A percentile compares a stretch with the other conserved stretches of the same genome.
phyloP scores from a whole-genome alignment of 2,797 vertebrate species.

The Myripristis murdjan region DNA sequence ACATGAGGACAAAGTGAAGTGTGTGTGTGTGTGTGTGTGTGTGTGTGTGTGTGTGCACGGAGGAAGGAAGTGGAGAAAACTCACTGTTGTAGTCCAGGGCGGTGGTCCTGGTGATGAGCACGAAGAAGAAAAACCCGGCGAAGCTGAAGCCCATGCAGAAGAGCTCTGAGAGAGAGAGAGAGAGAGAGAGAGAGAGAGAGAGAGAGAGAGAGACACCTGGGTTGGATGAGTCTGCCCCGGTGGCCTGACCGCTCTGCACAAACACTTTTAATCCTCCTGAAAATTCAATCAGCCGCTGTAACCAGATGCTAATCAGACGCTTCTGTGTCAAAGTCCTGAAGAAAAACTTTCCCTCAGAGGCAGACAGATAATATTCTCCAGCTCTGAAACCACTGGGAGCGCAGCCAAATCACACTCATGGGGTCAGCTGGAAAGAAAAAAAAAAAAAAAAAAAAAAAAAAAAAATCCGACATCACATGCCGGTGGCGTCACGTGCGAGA shows the following conservation, averaged over 20 bases:
- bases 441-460: no score
- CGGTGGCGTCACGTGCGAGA: conserved; percentile 26
- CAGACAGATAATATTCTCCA: background rate
- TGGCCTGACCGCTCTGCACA: background rate
- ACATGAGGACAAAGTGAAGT: no score
- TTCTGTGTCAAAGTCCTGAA: background rate
- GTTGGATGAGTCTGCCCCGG: no score
- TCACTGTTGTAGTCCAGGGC: conserved; percentile 89
- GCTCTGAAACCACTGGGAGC: background rate
- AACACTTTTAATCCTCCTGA: background rate
- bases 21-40: no score
- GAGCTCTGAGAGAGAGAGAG: conserved; percentile 82
- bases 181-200: background rate
- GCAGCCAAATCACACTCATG: conserved; percentile 30
- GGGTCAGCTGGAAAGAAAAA: conserved; percentile 41
- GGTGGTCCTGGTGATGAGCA: conserved; percentile 88
- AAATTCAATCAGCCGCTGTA: background rate
- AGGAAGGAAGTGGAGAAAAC: conserved; percentile 50
- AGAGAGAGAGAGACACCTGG: background rate
- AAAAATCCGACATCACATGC: conserved; percentile 36
- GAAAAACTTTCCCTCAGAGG: background rate
- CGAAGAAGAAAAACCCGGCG: conserved; percentile 89
- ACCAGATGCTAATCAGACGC: background rate
- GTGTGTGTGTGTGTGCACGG: no score
- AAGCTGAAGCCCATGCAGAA: conserved; percentile 95